A percentile compares a stretch with the other conserved stretches of the same genome.
phyloP scores from a whole-genome alignment of 2,888 invertebrate genomes.

The Latrodectus hesperus region DNA sequence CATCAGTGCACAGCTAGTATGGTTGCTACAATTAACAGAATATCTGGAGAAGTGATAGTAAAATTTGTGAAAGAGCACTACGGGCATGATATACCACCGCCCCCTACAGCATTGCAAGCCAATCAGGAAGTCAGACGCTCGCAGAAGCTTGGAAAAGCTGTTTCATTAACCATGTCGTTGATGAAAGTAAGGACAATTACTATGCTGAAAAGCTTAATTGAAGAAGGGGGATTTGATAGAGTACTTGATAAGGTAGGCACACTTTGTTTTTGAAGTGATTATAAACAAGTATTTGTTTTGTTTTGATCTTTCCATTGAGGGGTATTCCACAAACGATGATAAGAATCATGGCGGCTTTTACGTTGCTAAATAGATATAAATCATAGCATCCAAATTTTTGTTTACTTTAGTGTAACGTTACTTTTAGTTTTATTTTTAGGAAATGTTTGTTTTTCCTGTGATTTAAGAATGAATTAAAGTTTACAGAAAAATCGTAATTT shows the following conservation, averaged over 20 bases:
- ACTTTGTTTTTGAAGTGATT: neutral
- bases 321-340: constrained; percentile 56
- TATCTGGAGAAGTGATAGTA: constrained; percentile 63
- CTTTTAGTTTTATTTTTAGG: too few species aligned
- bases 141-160: constrained; percentile 58
- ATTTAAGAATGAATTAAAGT: neutral
- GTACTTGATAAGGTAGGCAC: constrained; percentile 60
- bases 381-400: too few species aligned
- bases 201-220: constrained; percentile 61
- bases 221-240: constrained; percentile 63
- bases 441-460: too few species aligned
- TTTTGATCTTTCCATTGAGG: constrained; percentile 12
- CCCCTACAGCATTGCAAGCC: constrained; percentile 55
- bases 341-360: constrained; percentile 18
- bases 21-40: constrained; percentile 62
- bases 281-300: neutral
- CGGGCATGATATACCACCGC: constrained; percentile 65
- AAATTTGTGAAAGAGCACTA: constrained; percentile 66
- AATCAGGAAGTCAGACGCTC: constrained; percentile 54
- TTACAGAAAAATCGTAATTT: neutral
- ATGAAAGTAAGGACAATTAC: constrained; percentile 66
- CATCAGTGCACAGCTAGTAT: constrained; percentile 65
- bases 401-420: too few species aligned
- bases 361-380: too few species aligned
- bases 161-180: constrained; percentile 57